Percentiles rank a stretch among this genome's conserved stretches.
Evolutionary conservation across 2,113 vertebrate genomes (phyloP).

Genomic region (Thunnus thynnus): DNA sequence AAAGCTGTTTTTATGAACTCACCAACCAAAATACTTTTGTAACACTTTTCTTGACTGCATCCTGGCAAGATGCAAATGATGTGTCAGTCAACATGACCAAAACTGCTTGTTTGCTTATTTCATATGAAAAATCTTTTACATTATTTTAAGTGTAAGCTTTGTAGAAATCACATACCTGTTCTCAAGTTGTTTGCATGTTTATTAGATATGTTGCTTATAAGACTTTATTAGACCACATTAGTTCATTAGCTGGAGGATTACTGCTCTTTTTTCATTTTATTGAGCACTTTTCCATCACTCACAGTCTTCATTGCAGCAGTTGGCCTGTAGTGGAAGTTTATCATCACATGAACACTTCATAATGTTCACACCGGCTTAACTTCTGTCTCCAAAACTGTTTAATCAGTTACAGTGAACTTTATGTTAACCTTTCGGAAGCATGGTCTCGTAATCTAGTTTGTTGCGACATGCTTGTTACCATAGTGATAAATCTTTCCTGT

Average conservation of each 20-base stretch:
- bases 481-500: slow-evolving; percentile 55
- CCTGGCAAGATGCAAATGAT: neutral
- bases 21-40: neutral
- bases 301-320: neutral
- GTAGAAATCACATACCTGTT: neutral
- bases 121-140: too few relatives aligned
- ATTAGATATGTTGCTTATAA: too few relatives aligned
- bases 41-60: neutral
- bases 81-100: neutral
- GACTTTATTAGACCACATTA: too few relatives aligned
- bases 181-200: neutral
- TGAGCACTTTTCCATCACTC: neutral
- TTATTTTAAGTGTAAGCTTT: too few relatives aligned
- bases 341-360: neutral
- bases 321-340: neutral
- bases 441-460: slow-evolving; percentile 51
- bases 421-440: slow-evolving; percentile 11
- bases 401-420: neutral
- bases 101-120: neutral
- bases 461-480: slow-evolving; percentile 50
- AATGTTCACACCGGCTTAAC: neutral
- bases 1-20: neutral
- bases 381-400: neutral
- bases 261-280: too few relatives aligned
- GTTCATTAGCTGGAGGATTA: neutral